Base-by-base conservation (phyloP, 2,797 vertebrate species). In the Gymnocypris eckloni region DNA sequence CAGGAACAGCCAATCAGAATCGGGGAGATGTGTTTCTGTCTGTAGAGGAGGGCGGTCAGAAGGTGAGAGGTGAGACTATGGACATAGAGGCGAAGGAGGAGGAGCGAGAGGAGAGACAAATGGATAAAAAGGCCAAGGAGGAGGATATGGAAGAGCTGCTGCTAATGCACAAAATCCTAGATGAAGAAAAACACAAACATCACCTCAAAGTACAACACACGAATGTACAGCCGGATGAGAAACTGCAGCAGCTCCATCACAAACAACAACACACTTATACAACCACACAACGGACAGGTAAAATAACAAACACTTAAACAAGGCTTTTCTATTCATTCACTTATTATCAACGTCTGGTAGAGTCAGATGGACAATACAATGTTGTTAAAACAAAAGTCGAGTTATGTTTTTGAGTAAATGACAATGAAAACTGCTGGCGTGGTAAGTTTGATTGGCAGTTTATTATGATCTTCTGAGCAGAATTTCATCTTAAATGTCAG, bases 101-200 rank as follows among this genome's bases (percentile, higher is more conserved):
- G 85, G 93, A 94, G 89, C 90, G 72, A 69, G 90, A 90, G 28
- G 93, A 93, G 87, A 84, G 37, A n/a, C 59, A 87, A 83, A 87
- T 82, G 4, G 92, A 93, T 70, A 89, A 91, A 89, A 90, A 90
- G 67, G 92, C 84, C 81, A 73, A 94, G 64, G 92, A 95, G 87
- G 92, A 93, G 86, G 94, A 95, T 88, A 91, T 86, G 67, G 91
- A 91, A 43, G 95, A 95, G 86, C 92, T 95, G 50, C 89, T 93
- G 0, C 89, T 93, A 81, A 93, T 95, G 8, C 94, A 95, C 86
- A 94, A 90, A 90, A 93, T 89, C 87, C 84, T 95, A 75, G 94
- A 95, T 66, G 91, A 94, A 82, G 94, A 95, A 88, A 95, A 95
- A 89, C 93, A 93, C 83, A 95, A 95, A 89, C 92, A 93, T 87